Evolutionary conservation across 2,113 vertebrate genomes (phyloP).

Genomic region (Thalassarche chlororhynchos): DNA sequence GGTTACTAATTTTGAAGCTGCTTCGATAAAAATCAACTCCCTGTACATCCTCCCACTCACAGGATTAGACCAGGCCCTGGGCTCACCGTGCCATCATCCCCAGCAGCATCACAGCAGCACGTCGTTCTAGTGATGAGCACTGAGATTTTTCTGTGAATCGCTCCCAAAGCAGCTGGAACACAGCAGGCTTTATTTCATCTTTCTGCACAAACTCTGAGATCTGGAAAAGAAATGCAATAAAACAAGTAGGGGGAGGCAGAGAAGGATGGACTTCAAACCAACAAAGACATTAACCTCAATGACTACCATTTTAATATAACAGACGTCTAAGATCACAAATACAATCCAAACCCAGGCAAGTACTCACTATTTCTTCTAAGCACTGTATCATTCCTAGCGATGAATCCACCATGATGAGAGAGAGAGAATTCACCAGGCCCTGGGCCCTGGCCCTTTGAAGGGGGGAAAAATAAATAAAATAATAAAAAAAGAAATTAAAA

Average conservation of each 20-base stretch:
- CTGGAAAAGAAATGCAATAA: constrained; percentile 66
- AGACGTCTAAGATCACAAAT: not conserved
- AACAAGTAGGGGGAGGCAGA: not conserved
- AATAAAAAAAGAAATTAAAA: not conserved
- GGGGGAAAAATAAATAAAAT: not conserved
- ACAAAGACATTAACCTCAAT: not conserved
- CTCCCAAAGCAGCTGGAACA: constrained; percentile 92
- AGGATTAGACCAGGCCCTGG: not conserved
- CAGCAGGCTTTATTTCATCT: constrained; percentile 83
- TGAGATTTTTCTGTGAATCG: constrained; percentile 83
- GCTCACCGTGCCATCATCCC: constrained; percentile 93
- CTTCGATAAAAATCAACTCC: not conserved
- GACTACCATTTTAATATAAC: not conserved
- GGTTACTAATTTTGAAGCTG: not conserved
- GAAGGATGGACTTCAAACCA: not conserved
- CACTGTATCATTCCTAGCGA: constrained; percentile 88
- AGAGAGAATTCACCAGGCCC: constrained; percentile 86
- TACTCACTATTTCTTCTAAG: constrained; percentile 95
- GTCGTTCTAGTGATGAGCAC: constrained; percentile 77
- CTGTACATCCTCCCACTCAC: not conserved
- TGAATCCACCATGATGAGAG: constrained; percentile 87
- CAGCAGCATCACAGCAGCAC: constrained; percentile 87
- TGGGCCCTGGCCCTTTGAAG: constrained; percentile 84
- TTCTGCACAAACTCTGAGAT: constrained; percentile 91
- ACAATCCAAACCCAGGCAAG: not conserved